Conservation (phyloP, 2,113 vertebrate species). For the Brienomyrus brachyistius region DNA sequence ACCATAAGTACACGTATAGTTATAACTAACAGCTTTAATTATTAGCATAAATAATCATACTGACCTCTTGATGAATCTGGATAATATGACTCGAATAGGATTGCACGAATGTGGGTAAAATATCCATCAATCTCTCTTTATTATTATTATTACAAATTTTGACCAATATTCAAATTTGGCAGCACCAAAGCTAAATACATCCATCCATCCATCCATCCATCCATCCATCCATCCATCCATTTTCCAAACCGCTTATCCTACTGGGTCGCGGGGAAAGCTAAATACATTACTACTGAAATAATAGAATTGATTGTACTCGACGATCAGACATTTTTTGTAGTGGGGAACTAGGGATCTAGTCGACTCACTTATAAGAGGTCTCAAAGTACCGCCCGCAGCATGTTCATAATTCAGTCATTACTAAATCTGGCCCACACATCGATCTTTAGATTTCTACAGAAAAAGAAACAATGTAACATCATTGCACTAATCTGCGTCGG, state of each 20-base stretch:
- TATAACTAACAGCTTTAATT: background rate
- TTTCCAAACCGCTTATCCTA: too few species aligned
- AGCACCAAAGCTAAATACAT: background rate
- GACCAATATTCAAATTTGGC: background rate
- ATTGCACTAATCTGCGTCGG: too few species aligned
- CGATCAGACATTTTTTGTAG: background rate
- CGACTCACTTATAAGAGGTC: background rate
- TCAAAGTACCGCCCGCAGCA: background rate
- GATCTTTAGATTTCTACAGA: background rate
- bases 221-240: background rate
- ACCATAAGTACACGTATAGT: background rate
- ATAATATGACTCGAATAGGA: background rate
- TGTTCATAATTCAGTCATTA: background rate
- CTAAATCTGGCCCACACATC: background rate
- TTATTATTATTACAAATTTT: background rate
- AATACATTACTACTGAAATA: background rate
- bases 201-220: too few species aligned
- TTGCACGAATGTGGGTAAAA: background rate
- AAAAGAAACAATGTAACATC: background rate
- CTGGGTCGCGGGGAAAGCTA: background rate
- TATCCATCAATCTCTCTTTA: too few species aligned
- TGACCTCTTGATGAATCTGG: background rate
- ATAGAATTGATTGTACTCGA: background rate
- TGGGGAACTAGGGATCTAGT: background rate
- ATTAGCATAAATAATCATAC: background rate